Conservation (phyloP, 2,797 vertebrate species). For the Gymnodraco acuticeps region DNA sequence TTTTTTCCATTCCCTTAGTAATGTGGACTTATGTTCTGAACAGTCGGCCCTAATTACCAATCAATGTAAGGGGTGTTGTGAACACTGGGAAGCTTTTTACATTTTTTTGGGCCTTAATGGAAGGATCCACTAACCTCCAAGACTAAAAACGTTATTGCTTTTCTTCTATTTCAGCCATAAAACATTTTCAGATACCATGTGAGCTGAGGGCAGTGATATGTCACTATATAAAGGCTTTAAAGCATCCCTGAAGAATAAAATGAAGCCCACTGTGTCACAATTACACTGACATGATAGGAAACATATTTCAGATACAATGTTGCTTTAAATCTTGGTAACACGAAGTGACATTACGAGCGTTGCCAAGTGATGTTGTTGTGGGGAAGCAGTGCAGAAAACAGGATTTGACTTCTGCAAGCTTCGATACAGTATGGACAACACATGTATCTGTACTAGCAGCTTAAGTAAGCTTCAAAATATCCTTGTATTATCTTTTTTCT, state of each 20-base stretch:
- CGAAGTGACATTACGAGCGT: constrained; percentile 30
- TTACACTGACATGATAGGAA: constrained; percentile 47
- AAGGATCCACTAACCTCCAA: constrained; percentile 31
- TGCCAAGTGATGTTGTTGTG: constrained; percentile 31
- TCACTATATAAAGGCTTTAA: constrained; percentile 45
- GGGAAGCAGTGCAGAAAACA: background rate
- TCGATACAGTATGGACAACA: background rate
- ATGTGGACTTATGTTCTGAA: constrained; percentile 74
- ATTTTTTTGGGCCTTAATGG: constrained; percentile 43
- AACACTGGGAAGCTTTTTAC: constrained; percentile 36
- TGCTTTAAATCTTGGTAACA: constrained; percentile 48
- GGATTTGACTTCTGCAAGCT: background rate
- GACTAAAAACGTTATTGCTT: constrained; percentile 55
- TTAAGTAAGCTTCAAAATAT: constrained; percentile 21
- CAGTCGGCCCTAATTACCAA: constrained; percentile 76
- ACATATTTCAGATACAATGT: constrained; percentile 47
- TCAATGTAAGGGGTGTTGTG: constrained; percentile 65
- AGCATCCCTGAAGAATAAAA: constrained; percentile 38
- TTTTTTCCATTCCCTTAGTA: constrained; percentile 61
- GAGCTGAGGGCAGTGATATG: constrained; percentile 32
- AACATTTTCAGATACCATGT: constrained; percentile 29
- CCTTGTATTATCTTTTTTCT: constrained; percentile 13
- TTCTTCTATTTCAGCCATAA: constrained; percentile 39
- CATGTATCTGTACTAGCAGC: constrained; percentile 15
- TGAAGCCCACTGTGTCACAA: constrained; percentile 42